Conservation (phyloP, 2,113 vertebrate species). For the Carassius carassius region DNA sequence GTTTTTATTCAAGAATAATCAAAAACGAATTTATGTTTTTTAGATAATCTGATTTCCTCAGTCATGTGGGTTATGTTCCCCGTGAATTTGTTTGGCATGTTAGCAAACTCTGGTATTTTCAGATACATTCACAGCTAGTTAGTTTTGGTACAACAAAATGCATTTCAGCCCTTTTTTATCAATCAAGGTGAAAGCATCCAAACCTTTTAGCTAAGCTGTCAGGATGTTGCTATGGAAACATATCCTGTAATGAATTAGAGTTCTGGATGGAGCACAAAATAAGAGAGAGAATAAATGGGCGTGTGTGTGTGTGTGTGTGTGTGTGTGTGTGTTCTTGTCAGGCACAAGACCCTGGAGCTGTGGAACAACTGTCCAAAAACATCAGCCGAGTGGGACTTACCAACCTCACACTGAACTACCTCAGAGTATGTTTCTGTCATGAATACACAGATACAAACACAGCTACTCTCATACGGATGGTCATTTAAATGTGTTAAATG, state of each 20-base stretch:
- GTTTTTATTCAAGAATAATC: not conserved
- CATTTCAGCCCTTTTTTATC: slow-evolving; percentile 52
- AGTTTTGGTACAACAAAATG: slow-evolving; percentile 37
- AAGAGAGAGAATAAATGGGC: slow-evolving; percentile 48
- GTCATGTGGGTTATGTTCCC: not conserved
- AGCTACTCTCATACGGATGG: not conserved
- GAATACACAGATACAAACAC: not conserved
- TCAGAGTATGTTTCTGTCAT: slow-evolving; percentile 81
- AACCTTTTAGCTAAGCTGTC: slow-evolving; percentile 52
- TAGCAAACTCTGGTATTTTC: not conserved
- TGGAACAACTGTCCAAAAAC: slow-evolving; percentile 99
- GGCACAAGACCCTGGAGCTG: slow-evolving; percentile 98
- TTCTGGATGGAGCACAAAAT: slow-evolving; percentile 45
- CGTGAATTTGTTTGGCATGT: not conserved
- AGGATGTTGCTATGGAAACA: slow-evolving; percentile 55
- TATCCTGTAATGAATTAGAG: slow-evolving; percentile 54
- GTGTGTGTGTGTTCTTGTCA: slow-evolving; percentile 61
- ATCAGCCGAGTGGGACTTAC: slow-evolving; percentile 98
- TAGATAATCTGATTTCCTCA: not conserved
- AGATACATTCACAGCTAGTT: slow-evolving; percentile 9
- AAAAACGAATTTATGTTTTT: not conserved
- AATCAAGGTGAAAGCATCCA: slow-evolving; percentile 54
- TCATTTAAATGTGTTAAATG: not conserved
- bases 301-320: slow-evolving; percentile 18
- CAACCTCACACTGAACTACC: slow-evolving; percentile 99